A percentile compares a stretch with the other conserved stretches of the same genome.
phyloP scores from a whole-genome alignment of 2,888 invertebrate genomes.

The Scrobipalpa costella region DNA sequence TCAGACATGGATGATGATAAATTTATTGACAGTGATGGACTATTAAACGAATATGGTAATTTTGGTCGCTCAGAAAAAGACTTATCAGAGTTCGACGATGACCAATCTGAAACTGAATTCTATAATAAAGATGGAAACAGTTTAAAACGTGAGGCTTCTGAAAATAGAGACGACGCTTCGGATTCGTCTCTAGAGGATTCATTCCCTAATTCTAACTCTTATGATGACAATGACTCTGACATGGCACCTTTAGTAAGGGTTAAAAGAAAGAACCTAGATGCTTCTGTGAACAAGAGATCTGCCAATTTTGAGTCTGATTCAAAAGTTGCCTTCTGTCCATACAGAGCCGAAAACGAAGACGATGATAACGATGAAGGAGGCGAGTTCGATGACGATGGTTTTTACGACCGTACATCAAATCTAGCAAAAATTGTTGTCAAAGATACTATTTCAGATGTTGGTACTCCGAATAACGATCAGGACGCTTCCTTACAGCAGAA shows the following conservation, averaged over 20 bases:
- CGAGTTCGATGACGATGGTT: conserved; percentile 75
- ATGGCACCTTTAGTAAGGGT: conserved; percentile 65
- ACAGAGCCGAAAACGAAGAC: conserved; percentile 64
- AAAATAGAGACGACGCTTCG: conserved; percentile 30
- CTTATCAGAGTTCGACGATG: conserved; percentile 1
- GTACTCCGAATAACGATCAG: conserved; percentile 31
- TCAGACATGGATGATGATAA: conserved; percentile 33
- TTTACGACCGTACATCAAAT: conserved; percentile 67
- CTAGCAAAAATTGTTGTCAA: conserved; percentile 45
- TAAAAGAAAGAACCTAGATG: conserved; percentile 60
- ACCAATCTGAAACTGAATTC: neutral
- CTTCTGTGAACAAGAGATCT: conserved; percentile 54
- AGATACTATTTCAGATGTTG: conserved; percentile 40
- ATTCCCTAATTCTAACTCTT: conserved; percentile 59
- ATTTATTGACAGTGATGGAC: neutral
- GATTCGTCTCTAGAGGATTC: conserved; percentile 70
- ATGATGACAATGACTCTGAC: conserved; percentile 49
- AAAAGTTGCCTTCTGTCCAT: conserved; percentile 64
- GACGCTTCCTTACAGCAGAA: conserved; percentile 24
- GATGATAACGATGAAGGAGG: conserved; percentile 74
- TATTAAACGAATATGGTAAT: conserved; percentile 43
- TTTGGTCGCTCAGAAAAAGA: conserved; percentile 31
- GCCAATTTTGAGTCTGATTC: conserved; percentile 56
- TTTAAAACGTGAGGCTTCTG: conserved; percentile 13
- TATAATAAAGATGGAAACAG: neutral